Evolutionary conservation across 2,113 vertebrate genomes (phyloP), one percentile per base, ranked within the genome.

Genomic region (Octodon degus): DNA sequence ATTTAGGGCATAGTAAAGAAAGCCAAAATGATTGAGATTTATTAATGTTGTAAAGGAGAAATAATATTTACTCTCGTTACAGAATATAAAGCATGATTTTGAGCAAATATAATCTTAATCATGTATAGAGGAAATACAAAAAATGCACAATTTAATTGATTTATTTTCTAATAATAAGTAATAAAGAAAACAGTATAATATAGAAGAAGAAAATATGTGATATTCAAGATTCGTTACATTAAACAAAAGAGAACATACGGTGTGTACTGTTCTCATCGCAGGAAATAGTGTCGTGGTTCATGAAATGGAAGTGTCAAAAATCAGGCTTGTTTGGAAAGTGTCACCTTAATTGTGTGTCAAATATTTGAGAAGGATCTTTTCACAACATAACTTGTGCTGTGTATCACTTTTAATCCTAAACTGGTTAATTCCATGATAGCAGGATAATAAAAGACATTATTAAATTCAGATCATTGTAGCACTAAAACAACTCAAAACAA

Each of bases 1-100:
- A 86, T 95, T 2, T 25, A 58, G 37, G 9, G 55, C 1, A 58
- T 24, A 92, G 13, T 67, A 93, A 84, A 89, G 40, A 63, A 86
- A 89, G 43, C 24, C 65, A 11, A 85, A 95, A 77, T 88, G 40
- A 77, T 47, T 53, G 20, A 65, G n/a, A 86, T 65, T 0, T 72
- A 62, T 53, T 68, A 86, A 94, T 91, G 30, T 74, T 94, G 9
- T 93, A 65, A 43, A 83, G 81, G 92, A 95, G 68, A 9, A 89
- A 84, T 62, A 74, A 94, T n/a, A 77, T 68, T 77, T 63, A 87
- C 24, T 72, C 70, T 67, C 74, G 4, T 74, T n/a, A 90, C 9
- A 81, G 16, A 86, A 80, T 43, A 94, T 43, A 70, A 16, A 27
- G 62, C 34, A 60, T 62, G 14, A 68, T 68, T 68, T 34, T 67